Evolutionary conservation across 2,113 vertebrate genomes (phyloP).

Genomic region (Scophthalmus maximus): DNA sequence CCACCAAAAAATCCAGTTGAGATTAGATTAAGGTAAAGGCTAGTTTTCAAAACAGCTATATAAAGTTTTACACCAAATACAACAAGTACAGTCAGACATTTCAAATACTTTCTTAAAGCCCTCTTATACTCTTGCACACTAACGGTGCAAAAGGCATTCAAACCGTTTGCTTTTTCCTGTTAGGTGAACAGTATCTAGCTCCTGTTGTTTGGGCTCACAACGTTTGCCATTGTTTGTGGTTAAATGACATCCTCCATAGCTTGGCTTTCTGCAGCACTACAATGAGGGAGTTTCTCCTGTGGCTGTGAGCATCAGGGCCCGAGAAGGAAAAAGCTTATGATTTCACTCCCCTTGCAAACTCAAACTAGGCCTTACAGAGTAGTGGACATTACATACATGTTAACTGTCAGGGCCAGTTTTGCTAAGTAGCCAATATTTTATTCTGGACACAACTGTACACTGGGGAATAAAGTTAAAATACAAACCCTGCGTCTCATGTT

Average conservation of each 20-base stretch:
- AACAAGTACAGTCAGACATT: neutral
- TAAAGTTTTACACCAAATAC: too few relatives aligned
- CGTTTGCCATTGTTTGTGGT: slow-evolving; percentile 75
- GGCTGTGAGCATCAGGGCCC: neutral
- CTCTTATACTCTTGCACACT: neutral
- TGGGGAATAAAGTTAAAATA: slow-evolving; percentile 8
- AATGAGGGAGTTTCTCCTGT: slow-evolving; percentile 38
- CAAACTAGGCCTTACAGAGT: slow-evolving; percentile 17
- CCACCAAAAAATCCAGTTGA: neutral
- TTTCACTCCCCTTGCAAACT: slow-evolving; percentile 26
- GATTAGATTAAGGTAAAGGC: neutral
- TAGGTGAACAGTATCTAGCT: slow-evolving; percentile 66
- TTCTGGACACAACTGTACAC: neutral
- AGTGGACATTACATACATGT: slow-evolving; percentile 30
- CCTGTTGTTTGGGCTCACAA: slow-evolving; percentile 67
- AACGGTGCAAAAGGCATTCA: slow-evolving; percentile 32
- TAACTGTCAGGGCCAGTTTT: neutral
- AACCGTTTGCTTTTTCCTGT: slow-evolving; percentile 72
- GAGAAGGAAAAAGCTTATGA: slow-evolving; percentile 27
- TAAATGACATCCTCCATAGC: slow-evolving; percentile 72
- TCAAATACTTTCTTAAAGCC: neutral
- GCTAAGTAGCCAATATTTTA: slow-evolving; percentile 1
- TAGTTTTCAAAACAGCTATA: too few relatives aligned
- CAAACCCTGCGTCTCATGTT: slow-evolving; percentile 13
- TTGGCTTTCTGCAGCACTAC: slow-evolving; percentile 49